phyloP scores from a whole-genome alignment of 2,113 vertebrate species.

The Rhipidura dahli region DNA sequence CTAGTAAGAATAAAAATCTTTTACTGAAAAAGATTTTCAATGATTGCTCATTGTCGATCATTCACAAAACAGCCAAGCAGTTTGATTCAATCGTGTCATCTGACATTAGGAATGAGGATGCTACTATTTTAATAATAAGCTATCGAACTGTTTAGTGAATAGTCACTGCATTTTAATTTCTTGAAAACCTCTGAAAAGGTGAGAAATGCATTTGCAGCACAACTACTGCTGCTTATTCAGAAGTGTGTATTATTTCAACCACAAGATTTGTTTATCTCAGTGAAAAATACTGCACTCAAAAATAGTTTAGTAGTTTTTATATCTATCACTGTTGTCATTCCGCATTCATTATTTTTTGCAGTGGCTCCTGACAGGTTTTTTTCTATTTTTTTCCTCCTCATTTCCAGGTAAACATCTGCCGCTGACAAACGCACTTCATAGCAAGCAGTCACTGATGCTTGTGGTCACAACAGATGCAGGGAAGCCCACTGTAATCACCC shows the following conservation, averaged over 20 bases:
- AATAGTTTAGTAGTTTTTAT: neutral
- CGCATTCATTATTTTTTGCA: neutral
- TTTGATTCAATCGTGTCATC: neutral
- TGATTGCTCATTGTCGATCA: accelerated
- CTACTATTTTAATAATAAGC: neutral
- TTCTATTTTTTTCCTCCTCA: neutral
- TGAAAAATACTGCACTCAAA: neutral
- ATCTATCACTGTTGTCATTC: neutral
- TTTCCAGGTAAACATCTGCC: neutral
- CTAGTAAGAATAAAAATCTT: neutral
- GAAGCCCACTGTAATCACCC: neutral
- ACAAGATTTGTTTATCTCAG: neutral
- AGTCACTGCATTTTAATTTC: neutral
- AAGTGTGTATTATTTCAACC: neutral
- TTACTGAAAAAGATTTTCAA: neutral
- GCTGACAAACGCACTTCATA: neutral
- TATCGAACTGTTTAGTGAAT: neutral
- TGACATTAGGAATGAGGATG: neutral
- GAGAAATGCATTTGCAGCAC: neutral
- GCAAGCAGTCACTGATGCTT: neutral
- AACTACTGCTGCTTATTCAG: neutral
- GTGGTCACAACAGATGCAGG: neutral
- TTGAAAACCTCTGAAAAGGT: neutral
- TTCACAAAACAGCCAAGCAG: neutral
- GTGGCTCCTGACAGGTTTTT: neutral